Conservation (phyloP, 2,113 vertebrate genomes). For the Nothobranchius furzeri region DNA sequence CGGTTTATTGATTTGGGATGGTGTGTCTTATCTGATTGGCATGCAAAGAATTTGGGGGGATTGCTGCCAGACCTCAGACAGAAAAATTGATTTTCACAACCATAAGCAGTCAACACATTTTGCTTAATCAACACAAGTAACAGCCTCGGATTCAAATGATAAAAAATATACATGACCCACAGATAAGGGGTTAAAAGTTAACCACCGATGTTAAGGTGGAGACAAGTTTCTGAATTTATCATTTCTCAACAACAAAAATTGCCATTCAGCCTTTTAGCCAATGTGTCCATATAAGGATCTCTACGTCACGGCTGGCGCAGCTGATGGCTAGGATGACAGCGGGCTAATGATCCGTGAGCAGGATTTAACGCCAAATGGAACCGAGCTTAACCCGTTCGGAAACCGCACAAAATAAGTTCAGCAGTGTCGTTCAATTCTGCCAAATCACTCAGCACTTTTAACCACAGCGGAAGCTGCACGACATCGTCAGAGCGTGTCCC, state of each 20-base stretch:
- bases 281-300: slow-evolving; percentile 75
- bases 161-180: background rate
- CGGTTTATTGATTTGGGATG: slow-evolving; percentile 30
- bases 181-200: background rate
- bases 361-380: slow-evolving; percentile 75
- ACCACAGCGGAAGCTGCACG: background rate
- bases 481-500: background rate
- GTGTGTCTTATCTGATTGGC: slow-evolving; percentile 12
- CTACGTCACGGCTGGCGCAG: slow-evolving; percentile 76
- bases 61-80: slow-evolving; percentile 26
- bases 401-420: slow-evolving; percentile 3
- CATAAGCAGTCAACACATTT: slow-evolving; percentile 1
- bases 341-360: slow-evolving; percentile 66
- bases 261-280: slow-evolving; percentile 29
- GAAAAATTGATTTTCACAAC: slow-evolving; percentile 10
- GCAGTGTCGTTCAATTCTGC: background rate
- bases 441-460: background rate
- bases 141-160: background rate
- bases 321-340: slow-evolving; percentile 71
- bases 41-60: slow-evolving; percentile 14
- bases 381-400: slow-evolving; percentile 53
- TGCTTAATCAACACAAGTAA: slow-evolving; percentile 5
- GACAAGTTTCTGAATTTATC: background rate
- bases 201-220: no score
- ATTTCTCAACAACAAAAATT: slow-evolving; percentile 1